A percentile compares a stretch with the other conserved stretches of the same genome.
Evolutionary conservation across 2,888 invertebrate genomes (phyloP).

Genomic region (Ephialtes manifestator): DNA sequence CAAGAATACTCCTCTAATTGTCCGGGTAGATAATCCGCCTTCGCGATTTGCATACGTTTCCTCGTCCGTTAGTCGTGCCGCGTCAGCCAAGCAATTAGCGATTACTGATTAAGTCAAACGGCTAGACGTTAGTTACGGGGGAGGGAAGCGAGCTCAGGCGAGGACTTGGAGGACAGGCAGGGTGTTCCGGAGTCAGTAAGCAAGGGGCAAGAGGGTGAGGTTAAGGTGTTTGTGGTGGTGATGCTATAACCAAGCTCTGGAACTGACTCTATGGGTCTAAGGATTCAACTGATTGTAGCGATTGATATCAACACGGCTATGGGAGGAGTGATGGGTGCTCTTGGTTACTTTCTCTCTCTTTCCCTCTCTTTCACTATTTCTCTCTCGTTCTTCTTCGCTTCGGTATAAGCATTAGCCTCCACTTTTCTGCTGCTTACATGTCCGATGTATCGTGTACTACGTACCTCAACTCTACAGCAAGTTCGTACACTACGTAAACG

Average conservation of each 20-base stretch:
- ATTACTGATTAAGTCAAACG: conserved; percentile 86
- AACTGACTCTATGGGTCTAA: conserved; percentile 36
- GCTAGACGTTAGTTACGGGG: conserved; percentile 78
- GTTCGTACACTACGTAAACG: conserved; percentile 35
- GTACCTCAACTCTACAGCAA: conserved; percentile 13
- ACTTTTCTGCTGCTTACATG: conserved; percentile 58
- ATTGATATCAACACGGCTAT: conserved; percentile 81
- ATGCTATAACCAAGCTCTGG: conserved; percentile 41
- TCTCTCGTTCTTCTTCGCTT: conserved; percentile 71
- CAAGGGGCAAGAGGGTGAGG: conserved; percentile 63
- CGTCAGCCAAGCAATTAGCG: conserved; percentile 85
- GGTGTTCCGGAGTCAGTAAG: conserved; percentile 40
- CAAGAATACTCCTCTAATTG: conserved; percentile 81
- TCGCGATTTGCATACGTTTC: conserved; percentile 85
- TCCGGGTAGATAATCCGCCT: conserved; percentile 82
- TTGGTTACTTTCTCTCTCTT: conserved; percentile 46
- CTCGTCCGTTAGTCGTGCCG: conserved; percentile 83
- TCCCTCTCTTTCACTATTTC: conserved; percentile 51
- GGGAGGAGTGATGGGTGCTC: conserved; percentile 81
- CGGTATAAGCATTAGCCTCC: conserved; percentile 42
- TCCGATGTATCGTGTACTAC: conserved; percentile 49
- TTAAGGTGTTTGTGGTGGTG: conserved; percentile 54
- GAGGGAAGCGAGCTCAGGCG: conserved; percentile 62
- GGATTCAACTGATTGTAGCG: conserved; percentile 80
- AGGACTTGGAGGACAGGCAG: conserved; percentile 30